Conservation (phyloP, 2,113 vertebrate species). For the Probosciger aterrimus region DNA sequence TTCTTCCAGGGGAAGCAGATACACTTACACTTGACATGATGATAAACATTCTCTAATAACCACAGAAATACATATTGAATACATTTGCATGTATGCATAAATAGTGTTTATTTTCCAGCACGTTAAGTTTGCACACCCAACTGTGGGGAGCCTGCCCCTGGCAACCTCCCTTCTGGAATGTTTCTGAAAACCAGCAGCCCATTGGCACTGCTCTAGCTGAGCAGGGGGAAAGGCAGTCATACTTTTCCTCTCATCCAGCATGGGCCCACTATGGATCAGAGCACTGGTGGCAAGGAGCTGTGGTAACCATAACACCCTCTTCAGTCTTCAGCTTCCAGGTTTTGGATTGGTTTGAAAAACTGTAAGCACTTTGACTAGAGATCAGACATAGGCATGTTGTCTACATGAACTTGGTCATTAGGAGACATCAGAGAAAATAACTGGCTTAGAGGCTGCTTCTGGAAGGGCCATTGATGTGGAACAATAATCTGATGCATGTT, state of each 20-base stretch:
- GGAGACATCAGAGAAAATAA: background rate
- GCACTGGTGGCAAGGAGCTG: background rate
- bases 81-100: background rate
- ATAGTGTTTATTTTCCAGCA: background rate
- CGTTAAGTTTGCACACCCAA: background rate
- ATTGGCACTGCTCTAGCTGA: background rate
- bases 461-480: background rate
- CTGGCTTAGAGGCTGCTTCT: background rate
- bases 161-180: background rate
- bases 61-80: background rate
- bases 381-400: background rate
- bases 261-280: background rate
- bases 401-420: background rate
- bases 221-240: background rate
- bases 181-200: background rate
- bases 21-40: background rate
- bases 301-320: background rate
- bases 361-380: fast-evolving
- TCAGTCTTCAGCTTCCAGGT: background rate
- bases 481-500: background rate
- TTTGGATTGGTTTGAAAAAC: background rate
- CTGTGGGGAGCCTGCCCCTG: background rate
- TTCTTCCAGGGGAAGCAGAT: background rate
- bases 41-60: background rate
- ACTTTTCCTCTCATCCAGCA: background rate